Evolutionary conservation across 1,140 invertebrate species (phyloP), one percentile per base, ranked within the genome.

Genomic region (Drosophila pachea): DNA sequence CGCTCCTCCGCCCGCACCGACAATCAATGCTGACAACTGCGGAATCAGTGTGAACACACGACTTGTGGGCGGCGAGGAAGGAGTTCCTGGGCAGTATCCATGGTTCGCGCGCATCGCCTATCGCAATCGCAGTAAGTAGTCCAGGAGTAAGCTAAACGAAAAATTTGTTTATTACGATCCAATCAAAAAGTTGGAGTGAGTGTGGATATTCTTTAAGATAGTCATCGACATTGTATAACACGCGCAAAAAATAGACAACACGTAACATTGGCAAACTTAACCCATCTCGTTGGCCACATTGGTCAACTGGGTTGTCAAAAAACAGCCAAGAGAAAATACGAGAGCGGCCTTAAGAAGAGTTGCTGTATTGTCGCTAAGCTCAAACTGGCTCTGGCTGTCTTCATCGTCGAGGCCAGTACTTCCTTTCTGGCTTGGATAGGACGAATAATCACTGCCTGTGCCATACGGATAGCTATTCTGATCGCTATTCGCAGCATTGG

Each of bases 81-180:
- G 92, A 1, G 76, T 83, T 0, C 75, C 93, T 0, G 93, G 93
- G 7, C 92, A 93, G 65, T 95, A 92, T 87, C 94, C 94, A 0
- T 95, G 94, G 94, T 90, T 94, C 54, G 91, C 90, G 0, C 89
- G 93, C 22, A 86, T 95, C 16, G 94, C 93, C 22, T 95, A 94
- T 75, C 69, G 79, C 8, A 88, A 86, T 60, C 68, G 70, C 74
- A 70, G 78, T 86, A 22, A 87, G 75, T 84, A 78, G 22, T 22
- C 22, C 22, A 22, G 68, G 61, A 49, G 40, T 14, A 5, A n/a
- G 12, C n/a, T 32, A 5, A 12, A 49, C n/a, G 31, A n/a, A 33
- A 54, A 48, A 62, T 53, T 68, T 68, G n/a, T 52, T 61, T 68
- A 61, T 38, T 33, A 36, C 22, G 31, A 35, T 64, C 45, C 29